Evolutionary conservation across 2,888 invertebrate genomes (phyloP), one percentile per base, ranked within the genome.

Genomic region (Philereme vetulata): DNA sequence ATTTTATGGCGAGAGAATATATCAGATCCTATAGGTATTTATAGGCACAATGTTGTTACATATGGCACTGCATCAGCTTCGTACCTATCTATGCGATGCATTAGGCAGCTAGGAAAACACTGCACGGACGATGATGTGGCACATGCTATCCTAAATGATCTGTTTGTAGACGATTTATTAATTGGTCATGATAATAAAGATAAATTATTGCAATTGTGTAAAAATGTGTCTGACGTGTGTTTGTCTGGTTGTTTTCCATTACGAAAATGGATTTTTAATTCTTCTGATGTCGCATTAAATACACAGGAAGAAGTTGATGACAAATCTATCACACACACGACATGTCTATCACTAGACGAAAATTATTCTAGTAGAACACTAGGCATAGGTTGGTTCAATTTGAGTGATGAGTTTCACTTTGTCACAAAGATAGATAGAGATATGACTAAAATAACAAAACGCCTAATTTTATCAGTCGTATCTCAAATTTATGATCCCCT

Each of bases 191-290:
- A 43, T 10, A 10, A 10, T 43, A 43, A 43, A 43, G 4, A 43
- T 43, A 43, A 43, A 43, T 43, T 43, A 10, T 43, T 10, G 10
- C 43, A 43, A 43, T 10, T 43, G 5, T 43, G 43, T 10, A 43
- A 43, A 5, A 43, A 43, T 4, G 43, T 43, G 4, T 43, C 43
- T 43, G 43, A 43, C 10, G 43, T 43, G 4, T 43, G 43, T 43
- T 10, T 43, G 43, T 43, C 43, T 43, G 43, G 43, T 43, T 43
- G 43, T 10, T 43, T 43, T 43, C 43, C 43, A 43, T 43, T 43
- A 10, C 43, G 10, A 3, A 43, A 43, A 43, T 43, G 43, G 43
- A 43, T 10, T 43, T 43, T 43, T 10, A 10, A 43, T 43, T 43
- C 43, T 4, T 10, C 43, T 43, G 43, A 43, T 43, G 4, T 43